These are phyloP conservation scores for Nemoura dubitans DNA, from an alignment of 2,888 invertebrate species.

Conservation along the genomic window DNA sequence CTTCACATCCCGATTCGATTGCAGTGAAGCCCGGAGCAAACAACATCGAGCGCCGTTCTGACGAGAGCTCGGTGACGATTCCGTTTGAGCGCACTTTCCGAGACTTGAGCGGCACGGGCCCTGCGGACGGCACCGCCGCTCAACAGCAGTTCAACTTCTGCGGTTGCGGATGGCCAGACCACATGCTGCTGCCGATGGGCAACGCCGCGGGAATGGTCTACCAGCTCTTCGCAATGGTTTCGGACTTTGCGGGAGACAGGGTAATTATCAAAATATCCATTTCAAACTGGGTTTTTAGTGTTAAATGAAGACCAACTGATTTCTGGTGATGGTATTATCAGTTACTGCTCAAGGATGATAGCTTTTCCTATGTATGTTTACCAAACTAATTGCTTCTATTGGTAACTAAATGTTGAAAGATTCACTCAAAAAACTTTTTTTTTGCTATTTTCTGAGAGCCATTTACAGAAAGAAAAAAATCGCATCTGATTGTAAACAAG, in stretches of 20 bases:
- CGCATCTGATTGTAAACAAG: too few relatives aligned
- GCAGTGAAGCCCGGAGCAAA: constrained; percentile 75
- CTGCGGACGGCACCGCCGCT: constrained; percentile 61
- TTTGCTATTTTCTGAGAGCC: too few relatives aligned
- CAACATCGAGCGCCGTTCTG: constrained; percentile 71
- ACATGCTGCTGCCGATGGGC: constrained; percentile 67
- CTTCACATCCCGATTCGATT: constrained; percentile 35
- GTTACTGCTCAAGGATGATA: too few relatives aligned
- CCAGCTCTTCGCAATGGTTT: constrained; percentile 55
- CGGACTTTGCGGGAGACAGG: constrained; percentile 54
- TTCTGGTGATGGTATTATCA: too few relatives aligned
- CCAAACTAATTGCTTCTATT: too few relatives aligned
- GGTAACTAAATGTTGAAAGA: too few relatives aligned
- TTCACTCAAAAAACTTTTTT: too few relatives aligned
- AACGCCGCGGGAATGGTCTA: constrained; percentile 55
- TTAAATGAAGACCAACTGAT: too few relatives aligned
- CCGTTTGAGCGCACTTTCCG: constrained; percentile 85
- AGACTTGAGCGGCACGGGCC: constrained; percentile 69
- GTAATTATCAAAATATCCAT: too few relatives aligned
- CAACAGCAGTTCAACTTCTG: constrained; percentile 77
- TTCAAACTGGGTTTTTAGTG: too few relatives aligned
- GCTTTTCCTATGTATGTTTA: too few relatives aligned
- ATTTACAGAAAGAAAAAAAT: too few relatives aligned
- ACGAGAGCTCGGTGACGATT: constrained; percentile 81
- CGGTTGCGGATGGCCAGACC: constrained; percentile 77